Conservation (phyloP, 2,797 vertebrate genomes). For the Hyperoplus lanceolatus region DNA sequence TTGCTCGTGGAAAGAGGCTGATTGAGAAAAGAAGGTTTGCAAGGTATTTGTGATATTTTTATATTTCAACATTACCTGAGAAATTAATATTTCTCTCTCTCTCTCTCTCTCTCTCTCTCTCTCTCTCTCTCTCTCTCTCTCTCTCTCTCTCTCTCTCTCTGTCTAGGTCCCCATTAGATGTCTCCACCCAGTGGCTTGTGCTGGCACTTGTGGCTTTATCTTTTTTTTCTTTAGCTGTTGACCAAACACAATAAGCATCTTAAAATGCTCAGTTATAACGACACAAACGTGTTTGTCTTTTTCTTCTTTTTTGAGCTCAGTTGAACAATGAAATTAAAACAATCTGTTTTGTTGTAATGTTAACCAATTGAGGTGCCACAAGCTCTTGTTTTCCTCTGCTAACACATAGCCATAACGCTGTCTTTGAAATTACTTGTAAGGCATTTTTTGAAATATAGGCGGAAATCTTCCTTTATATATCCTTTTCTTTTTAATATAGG, state of each 20-base stretch:
- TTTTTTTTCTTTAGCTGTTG: constrained; percentile 35
- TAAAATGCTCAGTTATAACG: not conserved
- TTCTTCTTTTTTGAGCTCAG: too few species aligned
- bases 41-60: not conserved
- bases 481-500: too few species aligned
- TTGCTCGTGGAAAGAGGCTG: not conserved
- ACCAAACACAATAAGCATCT: not conserved
- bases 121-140: constrained; percentile 6
- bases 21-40: not conserved
- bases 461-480: not conserved
- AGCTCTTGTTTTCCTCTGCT: not conserved
- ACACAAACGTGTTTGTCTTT: not conserved
- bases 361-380: not conserved
- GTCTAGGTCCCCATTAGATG: constrained; percentile 39
- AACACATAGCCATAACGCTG: not conserved
- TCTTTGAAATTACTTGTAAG: not conserved
- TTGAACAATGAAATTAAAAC: not conserved
- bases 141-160: not conserved
- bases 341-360: not conserved
- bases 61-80: not conserved
- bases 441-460: not conserved
- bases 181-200: constrained; percentile 44
- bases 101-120: too few species aligned
- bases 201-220: constrained; percentile 31
- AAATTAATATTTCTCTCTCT: constrained; percentile 1